Conservation (phyloP, 2,797 vertebrate species). For the Pampus argenteus region DNA sequence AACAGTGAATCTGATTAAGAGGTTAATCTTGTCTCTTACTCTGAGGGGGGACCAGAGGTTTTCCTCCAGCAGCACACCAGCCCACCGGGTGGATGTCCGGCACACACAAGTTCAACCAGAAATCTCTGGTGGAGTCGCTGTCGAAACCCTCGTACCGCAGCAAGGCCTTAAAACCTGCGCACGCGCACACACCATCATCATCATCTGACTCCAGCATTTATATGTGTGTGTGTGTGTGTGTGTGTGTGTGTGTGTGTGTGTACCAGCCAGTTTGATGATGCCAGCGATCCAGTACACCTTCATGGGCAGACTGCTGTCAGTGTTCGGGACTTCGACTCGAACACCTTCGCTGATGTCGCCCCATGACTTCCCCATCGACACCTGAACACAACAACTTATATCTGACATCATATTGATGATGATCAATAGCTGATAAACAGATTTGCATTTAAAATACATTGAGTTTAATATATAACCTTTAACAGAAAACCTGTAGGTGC, state of each 20-base stretch:
- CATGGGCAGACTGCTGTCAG: constrained; percentile 91
- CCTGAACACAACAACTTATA: constrained; percentile 74
- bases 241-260: constrained; percentile 8
- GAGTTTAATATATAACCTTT: no score
- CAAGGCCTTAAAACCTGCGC: constrained; percentile 89
- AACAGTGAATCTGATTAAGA: no score
- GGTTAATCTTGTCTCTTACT: constrained; percentile 74
- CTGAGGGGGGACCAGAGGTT: constrained; percentile 92
- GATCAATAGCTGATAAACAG: no score
- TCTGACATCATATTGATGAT: no score
- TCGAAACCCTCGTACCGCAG: constrained; percentile 94
- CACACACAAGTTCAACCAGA: constrained; percentile 92
- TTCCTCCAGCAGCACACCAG: constrained; percentile 93
- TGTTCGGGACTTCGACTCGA: constrained; percentile 94
- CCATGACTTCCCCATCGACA: constrained; percentile 92
- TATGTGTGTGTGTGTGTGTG: constrained; percentile 3
- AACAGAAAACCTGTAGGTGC: no score
- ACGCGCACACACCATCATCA: neutral
- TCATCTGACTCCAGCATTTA: neutral
- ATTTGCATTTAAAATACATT: no score
- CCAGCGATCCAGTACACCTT: constrained; percentile 98
- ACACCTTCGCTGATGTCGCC: constrained; percentile 91
- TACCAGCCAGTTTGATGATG: constrained; percentile 95
- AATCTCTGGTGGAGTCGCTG: constrained; percentile 89
- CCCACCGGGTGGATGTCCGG: constrained; percentile 94